These are phyloP conservation scores for Brachystomella parvula DNA, from an alignment of 1,140 invertebrate species.

Conservation along the genomic window DNA sequence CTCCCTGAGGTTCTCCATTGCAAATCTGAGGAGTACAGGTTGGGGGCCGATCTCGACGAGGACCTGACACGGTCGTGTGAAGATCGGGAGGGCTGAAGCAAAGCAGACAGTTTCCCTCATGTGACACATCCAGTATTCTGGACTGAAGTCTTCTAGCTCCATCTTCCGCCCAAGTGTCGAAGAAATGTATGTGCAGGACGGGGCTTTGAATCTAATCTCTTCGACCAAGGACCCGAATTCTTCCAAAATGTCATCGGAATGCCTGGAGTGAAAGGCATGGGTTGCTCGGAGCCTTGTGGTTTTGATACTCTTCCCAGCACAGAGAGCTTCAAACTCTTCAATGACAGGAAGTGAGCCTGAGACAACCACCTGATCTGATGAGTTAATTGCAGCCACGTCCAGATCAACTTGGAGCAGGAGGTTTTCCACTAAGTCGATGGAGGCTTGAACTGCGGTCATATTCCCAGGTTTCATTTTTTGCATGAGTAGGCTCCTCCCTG, in stretches of 20 bases:
- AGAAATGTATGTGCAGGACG: constrained; percentile 5
- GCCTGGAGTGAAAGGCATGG: constrained; percentile 8
- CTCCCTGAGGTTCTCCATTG: not conserved
- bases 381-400: not conserved
- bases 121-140: constrained; percentile 9
- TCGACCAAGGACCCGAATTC: not conserved
- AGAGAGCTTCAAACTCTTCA: not conserved
- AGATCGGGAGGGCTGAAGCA: not conserved
- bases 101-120: constrained; percentile 6
- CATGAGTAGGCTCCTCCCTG: constrained; percentile 8
- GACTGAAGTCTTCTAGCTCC: not conserved
- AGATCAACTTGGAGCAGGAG: not conserved
- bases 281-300: not conserved
- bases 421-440: not conserved
- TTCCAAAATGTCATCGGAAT: constrained; percentile 7
- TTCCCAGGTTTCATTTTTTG: constrained; percentile 1
- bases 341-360: not conserved
- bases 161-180: not conserved
- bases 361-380: not conserved
- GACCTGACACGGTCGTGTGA: not conserved
- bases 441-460: constrained; percentile 15
- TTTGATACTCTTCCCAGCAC: not conserved
- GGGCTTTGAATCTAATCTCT: not conserved
- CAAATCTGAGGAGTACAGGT: constrained; percentile 6
- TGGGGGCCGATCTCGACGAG: constrained; percentile 14